Evolutionary conservation across 2,113 vertebrate species (phyloP).

Genomic region (Meriones unguiculatus): DNA sequence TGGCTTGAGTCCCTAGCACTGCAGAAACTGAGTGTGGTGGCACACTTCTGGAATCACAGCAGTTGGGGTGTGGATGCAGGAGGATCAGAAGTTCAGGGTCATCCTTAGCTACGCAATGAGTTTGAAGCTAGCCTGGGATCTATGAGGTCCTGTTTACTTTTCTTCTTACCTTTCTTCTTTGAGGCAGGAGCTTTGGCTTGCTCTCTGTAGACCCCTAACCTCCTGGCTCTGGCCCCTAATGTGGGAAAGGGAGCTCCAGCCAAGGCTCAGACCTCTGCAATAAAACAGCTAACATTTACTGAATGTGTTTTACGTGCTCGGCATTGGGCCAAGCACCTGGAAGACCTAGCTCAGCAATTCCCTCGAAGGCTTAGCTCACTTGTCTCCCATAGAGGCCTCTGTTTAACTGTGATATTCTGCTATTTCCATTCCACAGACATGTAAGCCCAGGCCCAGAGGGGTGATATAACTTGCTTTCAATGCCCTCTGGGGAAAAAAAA

Average conservation of each 20-base stretch:
- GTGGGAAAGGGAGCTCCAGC: not conserved
- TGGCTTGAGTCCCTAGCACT: not conserved
- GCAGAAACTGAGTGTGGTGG: not conserved
- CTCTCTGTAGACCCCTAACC: not conserved
- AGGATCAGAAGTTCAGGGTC: not conserved
- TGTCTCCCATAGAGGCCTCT: constrained; percentile 14
- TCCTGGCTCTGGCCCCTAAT: not conserved
- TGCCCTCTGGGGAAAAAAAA: constrained; percentile 17
- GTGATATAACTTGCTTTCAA: not conserved
- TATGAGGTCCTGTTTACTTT: not conserved
- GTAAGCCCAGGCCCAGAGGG: constrained; percentile 3
- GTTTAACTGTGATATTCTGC: not conserved
- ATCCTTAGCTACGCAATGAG: not conserved
- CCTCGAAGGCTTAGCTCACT: not conserved
- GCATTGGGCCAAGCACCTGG: not conserved
- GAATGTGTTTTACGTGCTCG: not conserved
- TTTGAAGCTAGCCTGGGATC: not conserved
- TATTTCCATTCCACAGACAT: not conserved
- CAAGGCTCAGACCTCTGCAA: not conserved
- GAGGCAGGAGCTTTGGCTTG: not conserved
- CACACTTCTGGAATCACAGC: not conserved
- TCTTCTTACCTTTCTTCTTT: not conserved
- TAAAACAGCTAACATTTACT: not conserved
- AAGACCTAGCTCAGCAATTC: not conserved
- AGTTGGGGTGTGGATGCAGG: too few species aligned